Base-by-base conservation (phyloP, 2,888 invertebrate species). In the Trichopoda pennipes region DNA sequence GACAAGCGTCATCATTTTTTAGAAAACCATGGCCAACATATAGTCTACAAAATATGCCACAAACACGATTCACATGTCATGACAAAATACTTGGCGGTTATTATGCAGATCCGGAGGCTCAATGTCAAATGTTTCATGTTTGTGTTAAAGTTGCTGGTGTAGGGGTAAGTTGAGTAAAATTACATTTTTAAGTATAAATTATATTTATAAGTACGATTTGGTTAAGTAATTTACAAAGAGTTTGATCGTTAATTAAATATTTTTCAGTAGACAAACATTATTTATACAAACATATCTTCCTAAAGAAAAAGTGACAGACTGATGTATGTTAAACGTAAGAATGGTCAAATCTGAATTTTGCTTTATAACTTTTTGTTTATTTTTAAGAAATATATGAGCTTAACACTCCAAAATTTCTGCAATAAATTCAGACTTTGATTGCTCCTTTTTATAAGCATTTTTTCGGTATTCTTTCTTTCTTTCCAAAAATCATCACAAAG, bases 71-170 rank as follows among this genome's bases (percentile, higher is more conserved):
- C 92, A 94, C 94, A 87, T 97, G 97, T 91, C 94, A 95, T 88
- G 95, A 95, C 86, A 96, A 96, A 90, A 96, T 96, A 88, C 93
- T 96, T 72, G 97, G 97, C 84, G 96, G 96, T 53, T 97, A 97
- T 91, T 97, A 97, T 90, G 96, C 96, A 47, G 96, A 97, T 91
- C 93, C 95, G 3, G 96, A 96, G 90, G 95, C 96, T 38, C 95
- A 95, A 89, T 97, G 97, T 91, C 96, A 96, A 90, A 96, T 96
- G 92, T 97, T 97, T 92, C 96, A 97, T 90, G 95, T 97, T 80
- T 97, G 97, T 90, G 96, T 96, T 84, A 94, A 95, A 88, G 95
- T 96, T 51, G 95, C 96, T 47, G 96, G 96, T 85, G 93, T 95
- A 61, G 95, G 95, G 87, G 93, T 93, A 91, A 92, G 92, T 91